These are phyloP conservation scores for Drosophila punjabiensis DNA, from an alignment of 1,140 invertebrate species.

Conservation along the genomic window DNA sequence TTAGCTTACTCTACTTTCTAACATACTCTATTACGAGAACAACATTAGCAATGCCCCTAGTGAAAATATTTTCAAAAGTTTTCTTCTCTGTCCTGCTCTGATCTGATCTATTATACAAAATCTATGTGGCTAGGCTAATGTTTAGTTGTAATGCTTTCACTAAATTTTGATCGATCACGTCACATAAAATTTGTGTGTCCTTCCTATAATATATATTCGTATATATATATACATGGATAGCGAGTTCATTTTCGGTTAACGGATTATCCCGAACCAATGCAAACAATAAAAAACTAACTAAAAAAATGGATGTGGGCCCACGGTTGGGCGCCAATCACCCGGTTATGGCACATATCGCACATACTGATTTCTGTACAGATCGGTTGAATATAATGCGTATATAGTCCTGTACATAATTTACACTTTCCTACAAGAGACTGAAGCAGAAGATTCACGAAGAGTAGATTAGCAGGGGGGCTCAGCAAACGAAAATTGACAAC, in stretches of 20 bases:
- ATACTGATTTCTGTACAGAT: conserved; percentile 71
- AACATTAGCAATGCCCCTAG: conserved; percentile 58
- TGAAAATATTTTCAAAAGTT: conserved; percentile 62
- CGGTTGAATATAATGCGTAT: conserved; percentile 53
- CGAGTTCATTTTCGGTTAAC: conserved; percentile 17
- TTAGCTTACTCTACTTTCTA: conserved; percentile 43
- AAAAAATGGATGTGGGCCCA: conserved; percentile 4
- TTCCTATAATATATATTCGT: conserved; percentile 21
- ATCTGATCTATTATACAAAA: conserved; percentile 52
- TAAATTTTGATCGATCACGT: conserved; percentile 80
- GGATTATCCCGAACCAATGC: conserved; percentile 36
- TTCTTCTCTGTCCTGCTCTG: neutral
- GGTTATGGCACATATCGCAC: conserved; percentile 80
- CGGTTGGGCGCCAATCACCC: neutral
- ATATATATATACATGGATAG: conserved; percentile 40
- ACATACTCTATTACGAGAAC: conserved; percentile 55
- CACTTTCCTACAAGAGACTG: conserved; percentile 46
- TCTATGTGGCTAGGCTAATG: conserved; percentile 70
- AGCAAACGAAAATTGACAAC: conserved; percentile 76
- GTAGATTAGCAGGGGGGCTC: conserved; percentile 34
- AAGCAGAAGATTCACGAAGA: conserved; percentile 29
- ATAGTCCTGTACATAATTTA: conserved; percentile 76
- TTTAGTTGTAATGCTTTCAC: conserved; percentile 72
- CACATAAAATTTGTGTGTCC: conserved; percentile 58
- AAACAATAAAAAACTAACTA: conserved; percentile 56